Percentiles rank a stretch among this genome's conserved stretches.
phyloP scores from a whole-genome alignment of 2,113 vertebrate genomes.

The Canis aureus region DNA sequence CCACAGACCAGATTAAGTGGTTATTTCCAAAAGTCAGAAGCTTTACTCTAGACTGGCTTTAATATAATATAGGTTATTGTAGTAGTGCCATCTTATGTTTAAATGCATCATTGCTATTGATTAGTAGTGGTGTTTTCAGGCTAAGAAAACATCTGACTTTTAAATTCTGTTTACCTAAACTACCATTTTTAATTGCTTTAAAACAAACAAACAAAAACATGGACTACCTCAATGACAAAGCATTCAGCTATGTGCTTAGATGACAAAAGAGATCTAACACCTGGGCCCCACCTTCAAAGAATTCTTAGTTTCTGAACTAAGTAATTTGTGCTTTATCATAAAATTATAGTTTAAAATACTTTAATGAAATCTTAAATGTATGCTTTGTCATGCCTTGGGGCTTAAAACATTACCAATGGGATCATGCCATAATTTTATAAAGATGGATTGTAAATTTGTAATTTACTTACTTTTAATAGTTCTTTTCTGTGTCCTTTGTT shows the following conservation, averaged over 20 bases:
- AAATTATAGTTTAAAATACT: background rate
- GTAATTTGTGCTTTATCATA: background rate
- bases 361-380: background rate
- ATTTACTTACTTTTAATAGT: background rate
- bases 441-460: background rate
- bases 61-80: background rate
- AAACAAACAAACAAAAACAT: background rate
- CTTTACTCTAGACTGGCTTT: background rate
- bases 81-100: background rate
- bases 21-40: background rate
- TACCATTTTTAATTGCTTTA: conserved; percentile 29
- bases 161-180: background rate
- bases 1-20: background rate
- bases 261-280: background rate
- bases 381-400: background rate
- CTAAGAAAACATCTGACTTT: background rate
- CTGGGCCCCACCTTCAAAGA: background rate
- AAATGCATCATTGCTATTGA: background rate
- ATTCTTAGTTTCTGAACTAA: background rate
- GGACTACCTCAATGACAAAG: background rate
- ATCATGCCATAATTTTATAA: background rate
- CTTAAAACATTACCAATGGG: background rate
- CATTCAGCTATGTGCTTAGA: background rate
- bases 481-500: background rate
- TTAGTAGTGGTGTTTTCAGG: background rate